Evolutionary conservation across 2,113 vertebrate species (phyloP), one percentile per base, ranked within the genome.

Genomic region (Mixornis gularis): DNA sequence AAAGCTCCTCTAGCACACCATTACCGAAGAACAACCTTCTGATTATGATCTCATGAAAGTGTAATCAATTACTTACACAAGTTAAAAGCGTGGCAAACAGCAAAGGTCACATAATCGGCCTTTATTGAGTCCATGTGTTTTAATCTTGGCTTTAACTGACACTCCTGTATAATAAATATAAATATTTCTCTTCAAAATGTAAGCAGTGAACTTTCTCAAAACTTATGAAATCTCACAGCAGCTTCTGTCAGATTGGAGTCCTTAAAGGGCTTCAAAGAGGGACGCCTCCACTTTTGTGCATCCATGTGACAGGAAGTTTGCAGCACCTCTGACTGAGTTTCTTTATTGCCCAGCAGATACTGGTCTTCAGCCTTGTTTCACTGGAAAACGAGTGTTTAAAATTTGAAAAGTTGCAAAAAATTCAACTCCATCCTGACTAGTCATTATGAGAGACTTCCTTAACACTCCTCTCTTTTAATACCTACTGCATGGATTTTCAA

Each of bases 11-110:
- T 97, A 98, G 97, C 97, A 98, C 96, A 97, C 97, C 96, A 96
- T 98, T 98, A 97, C 97, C 95, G 97, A 98, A 97, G 97, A 97
- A 97, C 97, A 97, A 97, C 96, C 97, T 97, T 97, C 94, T 97
- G 97, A 98, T 98, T 98, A 98, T 98, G 97, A 98, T 97, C 98
- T 98, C 97, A 98, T 98, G 97, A 97, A 98, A 98, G 95, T 94
- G 96, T 97, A 98, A 98, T 97, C 97, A 97, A 97, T 98, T 97
- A 97, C 96, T 96, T 96, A 97, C 95, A 93, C 94, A 97, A 97
- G 96, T 97, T 97, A 97, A 97, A 98, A 97, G 96, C 59, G 44
- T 96, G 91, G 96, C 97, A 96, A 97, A 97, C 96, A 97, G 95
- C 96, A 98, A 97, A 81, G 91, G 95, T 96, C 95, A 96, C 70